phyloP scores from a whole-genome alignment of 2,113 vertebrate species.

The Falcunculus frontatus region DNA sequence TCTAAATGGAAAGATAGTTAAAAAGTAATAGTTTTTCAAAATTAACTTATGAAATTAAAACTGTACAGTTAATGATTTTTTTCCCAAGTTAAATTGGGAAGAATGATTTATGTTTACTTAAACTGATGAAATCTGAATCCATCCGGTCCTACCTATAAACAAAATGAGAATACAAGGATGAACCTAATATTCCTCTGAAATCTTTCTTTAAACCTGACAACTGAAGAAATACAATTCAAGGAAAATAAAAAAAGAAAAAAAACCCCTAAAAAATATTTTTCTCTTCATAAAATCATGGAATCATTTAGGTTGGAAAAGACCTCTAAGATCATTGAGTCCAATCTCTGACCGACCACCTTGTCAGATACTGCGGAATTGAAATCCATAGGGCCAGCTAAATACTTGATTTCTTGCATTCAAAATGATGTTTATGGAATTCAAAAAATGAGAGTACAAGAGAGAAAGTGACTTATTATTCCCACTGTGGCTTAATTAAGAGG shows the following conservation, averaged over 20 bases:
- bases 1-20: background rate
- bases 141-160: background rate
- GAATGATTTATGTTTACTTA: background rate
- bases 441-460: background rate
- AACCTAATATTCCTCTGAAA: background rate
- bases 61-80: background rate
- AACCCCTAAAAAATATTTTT: background rate
- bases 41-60: background rate
- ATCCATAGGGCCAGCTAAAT: background rate
- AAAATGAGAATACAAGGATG: background rate
- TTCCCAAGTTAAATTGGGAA: background rate
- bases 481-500: conserved; percentile 25
- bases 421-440: background rate
- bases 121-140: background rate
- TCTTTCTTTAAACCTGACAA: background rate
- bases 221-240: background rate
- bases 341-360: background rate
- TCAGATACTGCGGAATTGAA: background rate
- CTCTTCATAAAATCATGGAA: background rate
- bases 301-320: background rate
- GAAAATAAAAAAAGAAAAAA: background rate
- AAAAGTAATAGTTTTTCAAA: background rate
- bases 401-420: background rate
- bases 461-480: background rate
- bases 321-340: background rate